Evolutionary conservation across 2,797 vertebrate species (phyloP).

Genomic region (Peromyscus nudipes): DNA sequence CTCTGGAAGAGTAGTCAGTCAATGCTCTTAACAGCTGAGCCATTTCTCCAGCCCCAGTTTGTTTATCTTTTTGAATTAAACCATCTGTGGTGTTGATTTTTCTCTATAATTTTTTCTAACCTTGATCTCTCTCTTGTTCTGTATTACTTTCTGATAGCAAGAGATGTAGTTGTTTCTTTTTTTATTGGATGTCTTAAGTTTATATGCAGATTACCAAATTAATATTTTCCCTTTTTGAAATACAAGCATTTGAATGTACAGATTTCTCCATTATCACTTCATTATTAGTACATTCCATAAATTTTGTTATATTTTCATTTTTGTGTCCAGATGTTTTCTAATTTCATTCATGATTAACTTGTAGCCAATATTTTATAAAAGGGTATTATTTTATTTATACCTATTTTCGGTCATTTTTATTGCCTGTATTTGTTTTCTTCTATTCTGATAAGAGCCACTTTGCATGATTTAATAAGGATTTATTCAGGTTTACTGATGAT

Average conservation of each 20-base stretch:
- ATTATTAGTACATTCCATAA: not conserved
- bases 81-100: not conserved
- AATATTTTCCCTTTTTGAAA: not conserved
- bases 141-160: not conserved
- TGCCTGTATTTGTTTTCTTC: not conserved
- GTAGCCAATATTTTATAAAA: not conserved
- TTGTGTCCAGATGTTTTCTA: not conserved
- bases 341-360: not conserved
- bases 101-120: not conserved
- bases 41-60: not conserved
- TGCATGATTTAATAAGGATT: not conserved
- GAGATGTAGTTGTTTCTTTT: not conserved
- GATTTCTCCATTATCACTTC: not conserved
- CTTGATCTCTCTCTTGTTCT: not conserved
- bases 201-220: not conserved
- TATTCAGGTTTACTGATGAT: not conserved
- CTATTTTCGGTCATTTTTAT: not conserved
- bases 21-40: not conserved
- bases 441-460: not conserved
- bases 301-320: not conserved
- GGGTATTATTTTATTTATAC: not conserved
- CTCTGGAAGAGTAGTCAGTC: not conserved
- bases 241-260: not conserved
- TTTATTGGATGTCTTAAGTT: not conserved
- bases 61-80: not conserved